Evolutionary conservation across 2,888 invertebrate species (phyloP).

Genomic region (Acanthacorydalis orientalis): DNA sequence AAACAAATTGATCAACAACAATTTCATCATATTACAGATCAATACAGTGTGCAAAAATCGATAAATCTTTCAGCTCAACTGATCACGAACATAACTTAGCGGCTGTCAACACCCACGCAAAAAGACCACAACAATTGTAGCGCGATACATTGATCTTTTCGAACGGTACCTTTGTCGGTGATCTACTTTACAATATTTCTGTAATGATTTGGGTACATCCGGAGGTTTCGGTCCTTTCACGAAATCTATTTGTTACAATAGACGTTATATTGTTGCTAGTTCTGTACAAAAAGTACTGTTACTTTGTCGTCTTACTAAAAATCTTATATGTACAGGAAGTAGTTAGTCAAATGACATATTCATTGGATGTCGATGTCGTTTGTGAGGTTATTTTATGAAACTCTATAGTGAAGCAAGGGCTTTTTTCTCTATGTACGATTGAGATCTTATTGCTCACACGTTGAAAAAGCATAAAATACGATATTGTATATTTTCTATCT

Average conservation of each 20-base stretch:
- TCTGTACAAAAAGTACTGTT: too few relatives aligned
- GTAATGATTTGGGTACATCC: neutral
- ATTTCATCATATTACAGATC: too few relatives aligned
- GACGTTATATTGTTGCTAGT: neutral
- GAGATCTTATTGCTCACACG: too few relatives aligned
- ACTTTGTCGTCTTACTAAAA: too few relatives aligned
- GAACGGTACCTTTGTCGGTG: neutral
- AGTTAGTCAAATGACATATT: neutral
- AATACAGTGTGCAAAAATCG: too few relatives aligned
- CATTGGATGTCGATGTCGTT: neutral
- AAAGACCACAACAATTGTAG: slow-evolving; percentile 1
- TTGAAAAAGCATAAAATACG: too few relatives aligned
- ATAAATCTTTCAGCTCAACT: too few relatives aligned
- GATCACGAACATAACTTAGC: neutral
- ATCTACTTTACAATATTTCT: neutral
- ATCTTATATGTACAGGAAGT: neutral
- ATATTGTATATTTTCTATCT: too few relatives aligned
- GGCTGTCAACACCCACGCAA: slow-evolving; percentile 1
- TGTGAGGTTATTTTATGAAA: too few relatives aligned
- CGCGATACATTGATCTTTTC: neutral
- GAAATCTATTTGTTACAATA: neutral
- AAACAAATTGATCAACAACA: too few relatives aligned
- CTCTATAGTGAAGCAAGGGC: too few relatives aligned
- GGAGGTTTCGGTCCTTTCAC: neutral
- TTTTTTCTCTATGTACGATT: too few relatives aligned